These are phyloP conservation scores for Morone saxatilis DNA, from an alignment of 2,113 vertebrate species.

Conservation along the genomic window DNA sequence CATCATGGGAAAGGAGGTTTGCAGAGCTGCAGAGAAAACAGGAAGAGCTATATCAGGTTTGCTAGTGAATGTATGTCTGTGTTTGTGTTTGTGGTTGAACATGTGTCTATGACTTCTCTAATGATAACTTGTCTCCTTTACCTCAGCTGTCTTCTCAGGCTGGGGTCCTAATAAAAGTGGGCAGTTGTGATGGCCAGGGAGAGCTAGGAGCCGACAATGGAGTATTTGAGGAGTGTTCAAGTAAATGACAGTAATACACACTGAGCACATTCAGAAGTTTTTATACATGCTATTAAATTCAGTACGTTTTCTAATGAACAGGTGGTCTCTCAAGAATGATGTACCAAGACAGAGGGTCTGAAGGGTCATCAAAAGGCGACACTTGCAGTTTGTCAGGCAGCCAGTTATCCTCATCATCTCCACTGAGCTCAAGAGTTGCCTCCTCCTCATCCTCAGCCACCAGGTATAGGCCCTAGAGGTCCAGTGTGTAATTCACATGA, in stretches of 20 bases:
- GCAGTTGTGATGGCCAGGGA: constrained; percentile 20
- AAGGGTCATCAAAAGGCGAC: constrained; percentile 47
- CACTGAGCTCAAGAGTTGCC: constrained; percentile 60
- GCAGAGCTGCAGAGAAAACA: constrained; percentile 85
- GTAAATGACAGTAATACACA: constrained; percentile 54
- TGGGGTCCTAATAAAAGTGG: constrained; percentile 45
- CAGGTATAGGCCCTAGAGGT: constrained; percentile 44
- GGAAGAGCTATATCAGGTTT: constrained; percentile 81
- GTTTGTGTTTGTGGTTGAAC: background rate
- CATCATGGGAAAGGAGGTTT: constrained; percentile 87
- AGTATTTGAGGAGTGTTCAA: constrained; percentile 52
- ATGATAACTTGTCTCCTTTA: background rate
- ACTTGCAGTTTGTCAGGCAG: constrained; percentile 63
- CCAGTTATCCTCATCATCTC: constrained; percentile 48
- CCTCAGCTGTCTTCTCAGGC: constrained; percentile 71
- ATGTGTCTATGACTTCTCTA: background rate
- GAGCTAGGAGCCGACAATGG: constrained; percentile 65
- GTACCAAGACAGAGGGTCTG: constrained; percentile 38
- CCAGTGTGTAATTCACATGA: too few relatives aligned
- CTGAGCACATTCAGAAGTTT: background rate
- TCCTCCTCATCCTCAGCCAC: constrained; percentile 65
- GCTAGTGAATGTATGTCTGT: constrained; percentile 1
- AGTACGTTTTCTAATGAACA: constrained; percentile 38
- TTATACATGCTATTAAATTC: background rate
- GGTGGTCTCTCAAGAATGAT: constrained; percentile 31